phyloP scores from a whole-genome alignment of 2,113 vertebrate species.

The Bettongia penicillata region DNA sequence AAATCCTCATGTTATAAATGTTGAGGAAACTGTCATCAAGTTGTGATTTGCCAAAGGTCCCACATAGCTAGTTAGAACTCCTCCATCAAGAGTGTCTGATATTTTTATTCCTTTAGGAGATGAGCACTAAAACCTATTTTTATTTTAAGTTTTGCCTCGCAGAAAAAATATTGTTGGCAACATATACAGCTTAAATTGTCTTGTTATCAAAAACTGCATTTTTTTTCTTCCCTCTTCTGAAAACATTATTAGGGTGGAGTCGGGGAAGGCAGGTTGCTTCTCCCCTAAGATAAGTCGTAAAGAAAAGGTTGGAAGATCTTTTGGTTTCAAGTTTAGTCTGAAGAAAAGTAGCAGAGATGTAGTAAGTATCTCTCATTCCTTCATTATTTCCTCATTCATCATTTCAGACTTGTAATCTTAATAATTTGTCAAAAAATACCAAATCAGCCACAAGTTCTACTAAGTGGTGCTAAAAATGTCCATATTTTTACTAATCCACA shows the following conservation, averaged over 20 bases:
- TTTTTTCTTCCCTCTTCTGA: neutral
- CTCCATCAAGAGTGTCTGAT: neutral
- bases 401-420: neutral
- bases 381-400: slow-evolving; percentile 8
- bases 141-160: slow-evolving; percentile 36
- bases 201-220: neutral
- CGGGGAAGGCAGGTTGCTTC: slow-evolving; percentile 93
- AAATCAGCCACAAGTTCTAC: neutral
- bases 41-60: neutral
- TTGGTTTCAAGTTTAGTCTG: slow-evolving; percentile 94
- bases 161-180: neutral
- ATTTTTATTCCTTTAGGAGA: slow-evolving; percentile 17
- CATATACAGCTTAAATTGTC: neutral
- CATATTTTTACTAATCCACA: neutral
- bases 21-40: neutral
- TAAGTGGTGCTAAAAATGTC: neutral
- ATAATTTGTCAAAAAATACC: neutral
- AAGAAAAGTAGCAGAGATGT: slow-evolving; percentile 92
- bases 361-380: slow-evolving; percentile 68
- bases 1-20: neutral
- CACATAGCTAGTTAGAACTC: neutral
- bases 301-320: slow-evolving; percentile 92
- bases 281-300: slow-evolving; percentile 94
- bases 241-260: slow-evolving; percentile 89
- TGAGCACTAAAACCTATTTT: slow-evolving; percentile 38